Evolutionary conservation across 2,888 invertebrate species (phyloP), one percentile per base, ranked within the genome.

Genomic region (Malachius bipustulatus): DNA sequence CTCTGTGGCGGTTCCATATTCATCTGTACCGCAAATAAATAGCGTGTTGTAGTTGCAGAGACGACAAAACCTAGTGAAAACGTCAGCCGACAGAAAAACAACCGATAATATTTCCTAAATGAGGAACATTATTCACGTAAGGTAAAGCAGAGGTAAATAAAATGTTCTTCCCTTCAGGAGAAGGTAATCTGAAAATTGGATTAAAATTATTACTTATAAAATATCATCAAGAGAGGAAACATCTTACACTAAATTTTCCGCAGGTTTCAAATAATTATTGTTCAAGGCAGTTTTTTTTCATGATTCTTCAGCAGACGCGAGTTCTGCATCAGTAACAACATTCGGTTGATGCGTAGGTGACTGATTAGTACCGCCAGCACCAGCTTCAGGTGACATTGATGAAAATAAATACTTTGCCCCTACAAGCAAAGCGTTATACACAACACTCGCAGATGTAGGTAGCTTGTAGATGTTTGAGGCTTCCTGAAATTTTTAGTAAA

Each of bases 91-190:
- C n/a, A n/a, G n/a, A n/a, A n/a, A n/a, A 96, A 60, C 94, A 97
- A 11, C 98, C 98, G 52, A 99, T 96, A 44, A 99, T 96, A 58
- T 97, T 98, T 1, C 98, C 98, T 32, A 98, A 67, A 70, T 99
- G 98, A 1, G 98, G 98, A 3, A 98, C 90, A 60, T 98, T 99
- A 63, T 99, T 98, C 0, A 99, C 98, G 60, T 99, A 98, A 0
- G 98, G 98, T 36, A 98, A 63, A 1, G 98, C 94, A 3, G 96
- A 90, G 0, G 97, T 96, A 26, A 98, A 78, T 13, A 98, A 63
- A 26, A 97, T 65, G 61, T 99, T 98, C 48, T 76, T 79, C 47
- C 84, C 75, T 0, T 77, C 88, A 42, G 77, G 67, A 32, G 78
- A 67, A 4, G 94, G 94, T 46, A 93, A 66, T 30, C 83, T 83